A percentile compares a stretch with the other conserved stretches of the same genome.
Evolutionary conservation across 2,888 invertebrate genomes (phyloP).

Genomic region (Rhabditoides inermis): DNA sequence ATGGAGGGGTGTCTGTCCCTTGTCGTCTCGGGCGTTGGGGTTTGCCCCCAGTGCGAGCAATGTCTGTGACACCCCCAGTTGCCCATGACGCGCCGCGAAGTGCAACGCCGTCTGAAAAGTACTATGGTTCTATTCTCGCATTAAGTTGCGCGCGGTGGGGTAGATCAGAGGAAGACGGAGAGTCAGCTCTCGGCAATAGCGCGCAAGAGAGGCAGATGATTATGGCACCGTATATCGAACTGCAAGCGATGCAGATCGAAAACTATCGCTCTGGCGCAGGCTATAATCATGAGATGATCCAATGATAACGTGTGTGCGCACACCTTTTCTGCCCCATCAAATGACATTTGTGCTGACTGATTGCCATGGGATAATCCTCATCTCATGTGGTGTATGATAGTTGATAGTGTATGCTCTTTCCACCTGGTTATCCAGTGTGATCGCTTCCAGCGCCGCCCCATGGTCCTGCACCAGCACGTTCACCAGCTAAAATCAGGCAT

Average conservation of each 20-base stretch:
- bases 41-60: slow-evolving; percentile 47
- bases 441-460: slow-evolving; percentile 76
- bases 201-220: too few relatives aligned
- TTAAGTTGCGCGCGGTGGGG: too few relatives aligned
- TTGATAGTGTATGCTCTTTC: neutral
- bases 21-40: slow-evolving; percentile 53
- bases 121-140: too few relatives aligned
- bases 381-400: neutral
- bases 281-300: too few relatives aligned
- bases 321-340: too few relatives aligned
- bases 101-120: slow-evolving; percentile 78
- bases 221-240: too few relatives aligned
- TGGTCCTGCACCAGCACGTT: slow-evolving; percentile 79
- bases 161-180: too few relatives aligned
- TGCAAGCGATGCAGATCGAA: too few relatives aligned
- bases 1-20: slow-evolving; percentile 58
- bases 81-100: slow-evolving; percentile 88
- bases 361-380: neutral
- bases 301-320: too few relatives aligned
- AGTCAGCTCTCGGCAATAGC: too few relatives aligned
- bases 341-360: too few relatives aligned
- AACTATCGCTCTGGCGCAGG: too few relatives aligned
- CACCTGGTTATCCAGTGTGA: slow-evolving; percentile 80
- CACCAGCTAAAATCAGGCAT: slow-evolving; percentile 13
- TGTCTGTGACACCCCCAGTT: slow-evolving; percentile 76